A percentile compares a stretch with the other conserved stretches of the same genome.
phyloP scores from a whole-genome alignment of 2,113 vertebrate genomes.

The Sigmodon hispidus region DNA sequence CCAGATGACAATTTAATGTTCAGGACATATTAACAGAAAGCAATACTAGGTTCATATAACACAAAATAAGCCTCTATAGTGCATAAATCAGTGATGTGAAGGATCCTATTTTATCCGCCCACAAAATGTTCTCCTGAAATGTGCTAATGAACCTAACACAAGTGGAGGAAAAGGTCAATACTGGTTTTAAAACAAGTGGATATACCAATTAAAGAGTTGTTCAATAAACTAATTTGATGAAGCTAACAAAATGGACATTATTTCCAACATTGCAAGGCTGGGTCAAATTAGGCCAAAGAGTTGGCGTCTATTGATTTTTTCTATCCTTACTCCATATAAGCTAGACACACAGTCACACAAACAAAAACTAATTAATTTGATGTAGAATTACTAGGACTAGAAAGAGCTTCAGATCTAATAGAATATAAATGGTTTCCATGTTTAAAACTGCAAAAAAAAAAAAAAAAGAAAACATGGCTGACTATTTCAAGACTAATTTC shows the following conservation, averaged over 20 bases:
- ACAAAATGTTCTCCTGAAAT: neutral
- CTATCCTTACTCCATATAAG: conserved; percentile 21
- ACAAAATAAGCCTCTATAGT: neutral
- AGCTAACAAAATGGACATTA: conserved; percentile 14
- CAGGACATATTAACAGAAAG: neutral
- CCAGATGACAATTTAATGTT: neutral
- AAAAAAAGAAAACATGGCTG: neutral
- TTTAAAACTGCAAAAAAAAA: neutral
- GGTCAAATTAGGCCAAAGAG: conserved; percentile 56
- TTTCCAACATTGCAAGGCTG: conserved; percentile 21
- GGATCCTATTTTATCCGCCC: neutral
- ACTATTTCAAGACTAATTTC: neutral
- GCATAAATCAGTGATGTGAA: neutral
- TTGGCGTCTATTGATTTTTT: conserved; percentile 60
- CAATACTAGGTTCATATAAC: neutral
- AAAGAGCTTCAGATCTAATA: neutral
- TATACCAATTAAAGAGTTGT: neutral
- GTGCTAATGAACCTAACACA: conserved; percentile 9
- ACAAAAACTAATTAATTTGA: conserved; percentile 20
- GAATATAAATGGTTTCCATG: neutral
- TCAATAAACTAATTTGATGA: conserved; percentile 59
- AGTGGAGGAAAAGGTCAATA: conserved; percentile 18
- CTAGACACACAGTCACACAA: neutral
- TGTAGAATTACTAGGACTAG: conserved; percentile 3
- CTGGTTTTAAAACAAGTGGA: neutral